Conservation (phyloP, 2,797 vertebrate genomes). For the Melanotaenia maccullochi region DNA sequence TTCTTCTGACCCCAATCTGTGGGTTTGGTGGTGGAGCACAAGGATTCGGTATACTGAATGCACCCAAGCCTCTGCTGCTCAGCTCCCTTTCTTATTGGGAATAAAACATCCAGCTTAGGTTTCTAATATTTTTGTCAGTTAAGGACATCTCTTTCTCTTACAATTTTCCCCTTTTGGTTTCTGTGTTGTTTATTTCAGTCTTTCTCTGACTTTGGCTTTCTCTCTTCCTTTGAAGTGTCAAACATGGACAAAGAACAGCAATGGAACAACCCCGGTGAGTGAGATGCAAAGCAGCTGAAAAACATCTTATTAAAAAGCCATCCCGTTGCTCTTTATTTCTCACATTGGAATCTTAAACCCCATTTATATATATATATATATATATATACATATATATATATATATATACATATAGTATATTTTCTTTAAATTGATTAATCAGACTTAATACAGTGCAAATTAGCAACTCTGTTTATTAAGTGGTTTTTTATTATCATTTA, state of each 20-base stretch:
- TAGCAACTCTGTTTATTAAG: constrained; percentile 5
- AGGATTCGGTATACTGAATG: constrained; percentile 29
- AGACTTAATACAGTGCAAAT: constrained; percentile 10
- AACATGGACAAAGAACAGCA: constrained; percentile 76
- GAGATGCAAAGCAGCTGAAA: constrained; percentile 59
- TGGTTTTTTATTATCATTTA: not conserved
- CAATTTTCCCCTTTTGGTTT: constrained; percentile 42
- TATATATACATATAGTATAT: too few relatives aligned
- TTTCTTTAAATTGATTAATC: constrained; percentile 28
- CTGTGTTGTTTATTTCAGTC: constrained; percentile 51
- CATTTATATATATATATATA: constrained; percentile 30
- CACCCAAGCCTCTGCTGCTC: constrained; percentile 7
- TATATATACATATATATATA: not conserved
- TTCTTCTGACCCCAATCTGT: constrained; percentile 22
- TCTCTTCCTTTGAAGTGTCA: constrained; percentile 75
- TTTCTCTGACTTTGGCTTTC: constrained; percentile 53
- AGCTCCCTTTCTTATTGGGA: constrained; percentile 33
- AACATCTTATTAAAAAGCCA: constrained; percentile 64
- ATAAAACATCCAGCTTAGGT: constrained; percentile 55
- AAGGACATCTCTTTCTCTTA: constrained; percentile 54
- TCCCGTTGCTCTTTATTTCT: constrained; percentile 43
- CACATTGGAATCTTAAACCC: constrained; percentile 30
- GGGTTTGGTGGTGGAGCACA: constrained; percentile 19
- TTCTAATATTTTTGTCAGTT: constrained; percentile 52
- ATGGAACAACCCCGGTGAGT: constrained; percentile 74